phyloP scores from a whole-genome alignment of 2,113 vertebrate species.

The Oncorhynchus keta region DNA sequence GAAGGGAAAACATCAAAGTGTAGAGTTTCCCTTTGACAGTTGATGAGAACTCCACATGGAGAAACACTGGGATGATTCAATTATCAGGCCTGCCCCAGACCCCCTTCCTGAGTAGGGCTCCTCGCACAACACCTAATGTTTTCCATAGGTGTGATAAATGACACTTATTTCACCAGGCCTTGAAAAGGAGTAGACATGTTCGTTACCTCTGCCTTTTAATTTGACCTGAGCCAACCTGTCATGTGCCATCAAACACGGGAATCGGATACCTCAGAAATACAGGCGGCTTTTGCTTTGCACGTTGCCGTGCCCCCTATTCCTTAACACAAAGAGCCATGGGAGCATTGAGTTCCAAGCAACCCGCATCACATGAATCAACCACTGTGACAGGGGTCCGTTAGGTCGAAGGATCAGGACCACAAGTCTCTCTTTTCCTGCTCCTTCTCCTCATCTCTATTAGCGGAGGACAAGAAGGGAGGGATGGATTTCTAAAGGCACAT shows the following conservation, averaged over 20 bases:
- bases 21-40: constrained; percentile 30
- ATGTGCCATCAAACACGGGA: constrained; percentile 67
- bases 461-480: constrained; percentile 48
- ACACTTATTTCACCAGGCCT: constrained; percentile 44
- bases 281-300: constrained; percentile 54
- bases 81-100: constrained; percentile 40
- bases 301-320: constrained; percentile 16
- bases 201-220: constrained; percentile 57
- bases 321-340: constrained; percentile 49
- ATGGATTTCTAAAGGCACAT: constrained; percentile 60
- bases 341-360: constrained; percentile 51
- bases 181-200: constrained; percentile 52
- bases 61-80: constrained; percentile 58
- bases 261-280: constrained; percentile 65
- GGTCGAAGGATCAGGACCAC: constrained; percentile 68
- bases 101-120: constrained; percentile 14
- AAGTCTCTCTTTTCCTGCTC: constrained; percentile 63
- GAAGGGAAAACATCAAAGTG: constrained; percentile 11
- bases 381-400: constrained; percentile 66
- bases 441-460: constrained; percentile 48
- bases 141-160: constrained; percentile 53
- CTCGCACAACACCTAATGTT: constrained; percentile 49
- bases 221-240: constrained; percentile 63
- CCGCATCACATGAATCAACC: constrained; percentile 70
- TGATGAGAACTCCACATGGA: constrained; percentile 22